These are phyloP conservation scores for Telmatochromis sp. DNA, from an alignment of 2,113 vertebrate species.

Conservation along the genomic window DNA sequence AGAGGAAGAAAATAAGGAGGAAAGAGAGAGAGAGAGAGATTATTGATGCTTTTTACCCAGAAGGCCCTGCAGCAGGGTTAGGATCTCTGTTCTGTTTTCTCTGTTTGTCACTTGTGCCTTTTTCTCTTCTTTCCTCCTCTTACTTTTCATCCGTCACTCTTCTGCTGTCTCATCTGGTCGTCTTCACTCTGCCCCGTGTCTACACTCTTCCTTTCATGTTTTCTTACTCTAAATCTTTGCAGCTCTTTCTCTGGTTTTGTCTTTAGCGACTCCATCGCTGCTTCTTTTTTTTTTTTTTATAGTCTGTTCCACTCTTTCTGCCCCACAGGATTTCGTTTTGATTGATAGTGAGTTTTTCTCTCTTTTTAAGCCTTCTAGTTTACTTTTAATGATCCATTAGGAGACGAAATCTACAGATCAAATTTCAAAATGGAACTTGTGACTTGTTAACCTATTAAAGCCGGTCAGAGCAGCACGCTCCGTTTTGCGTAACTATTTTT, in stretches of 20 bases:
- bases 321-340: not conserved
- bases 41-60: constrained; percentile 54
- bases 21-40: not conserved
- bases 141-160: not conserved
- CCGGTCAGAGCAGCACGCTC: accelerated
- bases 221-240: not conserved
- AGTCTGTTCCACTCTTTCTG: not conserved
- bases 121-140: not conserved
- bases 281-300: not conserved
- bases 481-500: too few relatives aligned
- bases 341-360: too few relatives aligned
- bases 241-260: not conserved
- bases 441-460: not conserved
- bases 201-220: not conserved
- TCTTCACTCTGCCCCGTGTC: not conserved
- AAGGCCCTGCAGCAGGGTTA: constrained; percentile 21
- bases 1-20: not conserved
- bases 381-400: not conserved
- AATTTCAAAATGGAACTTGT: not conserved
- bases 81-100: constrained; percentile 30
- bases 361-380: not conserved
- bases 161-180: not conserved
- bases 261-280: not conserved
- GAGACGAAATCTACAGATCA: not conserved
- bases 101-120: not conserved